phyloP scores from a whole-genome alignment of 2,888 invertebrate species.

The Plusia festucae region DNA sequence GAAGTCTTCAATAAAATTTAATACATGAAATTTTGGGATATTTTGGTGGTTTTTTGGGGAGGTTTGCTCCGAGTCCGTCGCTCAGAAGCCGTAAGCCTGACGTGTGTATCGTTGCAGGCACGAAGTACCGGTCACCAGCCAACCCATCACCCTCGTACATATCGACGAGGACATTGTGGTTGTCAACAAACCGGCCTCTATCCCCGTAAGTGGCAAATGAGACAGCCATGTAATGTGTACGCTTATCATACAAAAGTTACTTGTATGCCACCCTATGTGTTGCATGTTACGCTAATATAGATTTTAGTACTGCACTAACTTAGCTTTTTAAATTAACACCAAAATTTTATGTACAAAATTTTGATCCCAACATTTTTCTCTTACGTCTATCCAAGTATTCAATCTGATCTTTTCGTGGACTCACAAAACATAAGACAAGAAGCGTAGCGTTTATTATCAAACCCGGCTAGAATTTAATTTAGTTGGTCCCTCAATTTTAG shows the following conservation, averaged over 20 bases:
- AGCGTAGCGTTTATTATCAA: slow-evolving; percentile 25
- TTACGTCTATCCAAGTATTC: neutral
- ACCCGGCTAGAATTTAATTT: slow-evolving; percentile 49
- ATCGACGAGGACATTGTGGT: slow-evolving; percentile 99
- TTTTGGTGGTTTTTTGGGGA: slow-evolving; percentile 24
- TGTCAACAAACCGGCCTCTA: slow-evolving; percentile 99
- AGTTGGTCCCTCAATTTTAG: slow-evolving; percentile 50
- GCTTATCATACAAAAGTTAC: slow-evolving; percentile 91
- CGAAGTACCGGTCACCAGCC: slow-evolving; percentile 99
- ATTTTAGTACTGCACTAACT: slow-evolving; percentile 41
- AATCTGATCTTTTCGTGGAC: neutral
- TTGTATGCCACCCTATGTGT: slow-evolving; percentile 62
- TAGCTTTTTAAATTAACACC: slow-evolving; percentile 37
- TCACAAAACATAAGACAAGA: slow-evolving; percentile 3
- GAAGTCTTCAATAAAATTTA: slow-evolving; percentile 24
- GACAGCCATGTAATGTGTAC: slow-evolving; percentile 93
- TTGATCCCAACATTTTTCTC: neutral
- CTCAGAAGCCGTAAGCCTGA: slow-evolving; percentile 75
- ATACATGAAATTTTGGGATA: slow-evolving; percentile 29
- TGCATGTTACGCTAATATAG: slow-evolving; percentile 61
- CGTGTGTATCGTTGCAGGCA: slow-evolving; percentile 94
- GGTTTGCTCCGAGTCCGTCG: slow-evolving; percentile 69
- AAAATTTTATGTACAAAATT: neutral
- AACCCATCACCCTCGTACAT: slow-evolving; percentile 98
- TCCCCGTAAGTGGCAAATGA: slow-evolving; percentile 98